phyloP scores from a whole-genome alignment of 2,888 invertebrate species.

The Lasioglossum oenotherae region DNA sequence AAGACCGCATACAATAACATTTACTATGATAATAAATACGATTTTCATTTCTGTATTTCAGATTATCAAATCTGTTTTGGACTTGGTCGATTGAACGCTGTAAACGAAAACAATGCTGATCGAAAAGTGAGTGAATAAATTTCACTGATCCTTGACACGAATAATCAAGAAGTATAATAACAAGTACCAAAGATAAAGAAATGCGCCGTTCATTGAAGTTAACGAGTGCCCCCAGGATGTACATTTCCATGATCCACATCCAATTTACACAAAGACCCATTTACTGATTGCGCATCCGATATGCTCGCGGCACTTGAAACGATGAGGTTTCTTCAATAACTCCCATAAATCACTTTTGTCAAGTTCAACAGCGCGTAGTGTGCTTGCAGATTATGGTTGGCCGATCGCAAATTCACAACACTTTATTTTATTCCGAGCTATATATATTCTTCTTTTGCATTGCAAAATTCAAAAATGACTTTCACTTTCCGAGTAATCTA shows the following conservation, averaged over 20 bases:
- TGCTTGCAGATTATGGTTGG: not conserved
- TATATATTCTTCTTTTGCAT: not conserved
- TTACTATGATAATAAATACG: not conserved
- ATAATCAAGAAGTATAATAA: not conserved
- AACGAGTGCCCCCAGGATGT: slow-evolving; percentile 29
- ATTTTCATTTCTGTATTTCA: not conserved
- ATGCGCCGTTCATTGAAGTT: not conserved
- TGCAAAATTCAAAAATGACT: not conserved
- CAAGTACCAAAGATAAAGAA: not conserved
- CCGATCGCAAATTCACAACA: not conserved
- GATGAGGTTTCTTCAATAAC: not conserved
- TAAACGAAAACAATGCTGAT: not conserved
- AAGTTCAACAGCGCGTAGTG: not conserved
- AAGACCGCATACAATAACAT: not conserved
- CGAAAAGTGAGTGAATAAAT: not conserved
- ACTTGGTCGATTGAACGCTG: not conserved
- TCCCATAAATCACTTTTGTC: slow-evolving; percentile 3
- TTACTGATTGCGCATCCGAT: not conserved
- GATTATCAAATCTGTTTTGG: not conserved
- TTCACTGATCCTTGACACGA: not conserved
- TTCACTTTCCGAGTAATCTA: not conserved
- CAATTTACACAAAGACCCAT: slow-evolving; percentile 66
- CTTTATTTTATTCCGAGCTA: not conserved
- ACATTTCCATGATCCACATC: slow-evolving; percentile 61
- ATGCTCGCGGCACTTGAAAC: slow-evolving; percentile 6